A percentile compares a stretch with the other conserved stretches of the same genome.
Evolutionary conservation across 2,888 invertebrate genomes (phyloP).

Genomic region (Helicoverpa assulta): DNA sequence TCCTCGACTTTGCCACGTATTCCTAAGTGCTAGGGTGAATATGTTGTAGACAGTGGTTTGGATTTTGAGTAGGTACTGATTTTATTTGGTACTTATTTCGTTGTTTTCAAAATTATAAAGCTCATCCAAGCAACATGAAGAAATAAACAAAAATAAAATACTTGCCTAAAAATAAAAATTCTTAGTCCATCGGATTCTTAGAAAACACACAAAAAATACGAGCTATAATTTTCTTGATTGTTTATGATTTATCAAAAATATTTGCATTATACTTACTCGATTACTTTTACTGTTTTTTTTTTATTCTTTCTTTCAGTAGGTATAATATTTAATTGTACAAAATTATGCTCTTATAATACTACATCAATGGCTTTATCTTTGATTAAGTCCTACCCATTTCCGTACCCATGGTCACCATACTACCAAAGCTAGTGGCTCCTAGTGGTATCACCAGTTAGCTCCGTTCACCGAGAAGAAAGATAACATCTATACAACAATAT

Average conservation of each 20-base stretch:
- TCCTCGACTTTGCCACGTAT: conserved; percentile 84
- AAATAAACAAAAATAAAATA: neutral
- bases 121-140: neutral
- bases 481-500: conserved; percentile 85
- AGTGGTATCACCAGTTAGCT: conserved; percentile 77
- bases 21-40: conserved; percentile 76
- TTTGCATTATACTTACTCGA: too few relatives aligned
- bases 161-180: too few relatives aligned
- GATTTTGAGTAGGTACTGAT: neutral
- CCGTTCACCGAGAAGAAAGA: conserved; percentile 84
- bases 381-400: conserved; percentile 25
- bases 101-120: neutral
- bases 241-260: too few relatives aligned
- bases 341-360: too few relatives aligned
- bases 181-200: too few relatives aligned
- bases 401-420: conserved; percentile 61
- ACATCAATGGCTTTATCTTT: neutral
- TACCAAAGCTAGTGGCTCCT: conserved; percentile 69
- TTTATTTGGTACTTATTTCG: neutral
- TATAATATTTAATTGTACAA: too few relatives aligned
- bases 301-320: too few relatives aligned
- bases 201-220: too few relatives aligned
- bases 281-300: too few relatives aligned
- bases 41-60: conserved; percentile 11
- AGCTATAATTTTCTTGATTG: too few relatives aligned